phyloP scores from a whole-genome alignment of 2,888 invertebrate genomes.

The Trypoxylon attenuatum region DNA sequence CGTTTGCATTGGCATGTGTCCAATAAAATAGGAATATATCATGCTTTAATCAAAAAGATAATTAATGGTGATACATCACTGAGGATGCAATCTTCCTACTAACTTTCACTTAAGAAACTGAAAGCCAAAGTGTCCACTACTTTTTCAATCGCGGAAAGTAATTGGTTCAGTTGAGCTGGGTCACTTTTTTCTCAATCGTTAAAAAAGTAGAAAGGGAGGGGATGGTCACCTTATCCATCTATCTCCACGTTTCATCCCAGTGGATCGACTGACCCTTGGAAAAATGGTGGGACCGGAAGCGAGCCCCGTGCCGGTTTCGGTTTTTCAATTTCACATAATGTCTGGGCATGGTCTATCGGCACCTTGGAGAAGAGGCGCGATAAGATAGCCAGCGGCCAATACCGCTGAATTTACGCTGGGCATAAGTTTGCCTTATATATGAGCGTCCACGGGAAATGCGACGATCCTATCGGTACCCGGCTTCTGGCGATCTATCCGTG shows the following conservation, averaged over 20 bases:
- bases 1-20: no score
- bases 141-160: not conserved
- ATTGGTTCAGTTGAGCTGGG: not conserved
- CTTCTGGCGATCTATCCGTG: constrained; percentile 61
- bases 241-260: constrained; percentile 26
- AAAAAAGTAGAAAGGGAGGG: constrained; percentile 47
- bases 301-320: constrained; percentile 54
- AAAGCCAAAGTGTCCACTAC: not conserved
- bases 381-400: constrained; percentile 68
- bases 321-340: constrained; percentile 74
- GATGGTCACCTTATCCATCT: constrained; percentile 6
- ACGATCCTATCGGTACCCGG: constrained; percentile 68
- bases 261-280: constrained; percentile 22
- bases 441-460: constrained; percentile 73
- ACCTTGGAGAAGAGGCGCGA: constrained; percentile 65
- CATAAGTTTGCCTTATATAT: constrained; percentile 73
- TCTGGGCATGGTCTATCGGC: constrained; percentile 63
- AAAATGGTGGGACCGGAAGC: constrained; percentile 4
- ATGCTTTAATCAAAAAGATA: no score
- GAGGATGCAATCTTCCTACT: not conserved
- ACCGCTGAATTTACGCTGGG: constrained; percentile 70
- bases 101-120: not conserved
- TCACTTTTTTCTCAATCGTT: not conserved
- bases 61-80: no score
- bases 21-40: no score